Conservation (phyloP, 2,888 invertebrate genomes). For the Caenorhabditis panamensis region DNA sequence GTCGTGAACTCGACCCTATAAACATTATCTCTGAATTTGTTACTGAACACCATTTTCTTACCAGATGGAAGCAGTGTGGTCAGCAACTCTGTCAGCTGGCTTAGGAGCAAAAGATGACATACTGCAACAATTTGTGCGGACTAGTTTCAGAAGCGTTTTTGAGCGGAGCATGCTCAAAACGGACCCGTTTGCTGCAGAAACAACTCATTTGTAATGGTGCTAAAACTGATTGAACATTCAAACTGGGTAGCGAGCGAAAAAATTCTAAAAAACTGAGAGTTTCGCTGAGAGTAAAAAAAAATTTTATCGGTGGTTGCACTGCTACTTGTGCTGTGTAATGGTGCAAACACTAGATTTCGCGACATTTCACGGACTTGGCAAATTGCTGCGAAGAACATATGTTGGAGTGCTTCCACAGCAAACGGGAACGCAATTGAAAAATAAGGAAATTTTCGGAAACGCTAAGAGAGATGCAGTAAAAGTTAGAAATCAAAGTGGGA, state of each 20-base stretch:
- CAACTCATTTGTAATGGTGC: constrained; percentile 16
- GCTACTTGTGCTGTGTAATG: neutral
- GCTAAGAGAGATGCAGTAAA: neutral
- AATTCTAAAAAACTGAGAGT: neutral
- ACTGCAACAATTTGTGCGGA: constrained; percentile 50
- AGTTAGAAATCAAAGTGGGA: neutral
- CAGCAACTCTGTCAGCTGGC: constrained; percentile 58
- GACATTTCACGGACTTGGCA: constrained; percentile 24
- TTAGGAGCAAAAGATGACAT: constrained; percentile 46
- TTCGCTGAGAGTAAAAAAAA: neutral
- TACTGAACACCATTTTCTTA: constrained; percentile 22
- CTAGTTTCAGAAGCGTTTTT: constrained; percentile 44
- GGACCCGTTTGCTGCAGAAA: constrained; percentile 55
- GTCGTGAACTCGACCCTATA: constrained; percentile 81
- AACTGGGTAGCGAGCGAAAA: no score
- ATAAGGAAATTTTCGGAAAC: neutral
- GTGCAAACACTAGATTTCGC: constrained; percentile 11
- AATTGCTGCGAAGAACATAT: neutral
- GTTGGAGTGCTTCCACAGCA: constrained; percentile 26
- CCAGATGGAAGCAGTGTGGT: constrained; percentile 69
- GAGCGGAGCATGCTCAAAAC: constrained; percentile 49
- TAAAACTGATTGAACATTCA: no score
- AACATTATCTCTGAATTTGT: neutral
- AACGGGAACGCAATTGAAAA: neutral
- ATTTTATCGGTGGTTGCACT: neutral